Base-by-base conservation (phyloP, 2,888 invertebrate species). In the Synergus laeviventris region DNA sequence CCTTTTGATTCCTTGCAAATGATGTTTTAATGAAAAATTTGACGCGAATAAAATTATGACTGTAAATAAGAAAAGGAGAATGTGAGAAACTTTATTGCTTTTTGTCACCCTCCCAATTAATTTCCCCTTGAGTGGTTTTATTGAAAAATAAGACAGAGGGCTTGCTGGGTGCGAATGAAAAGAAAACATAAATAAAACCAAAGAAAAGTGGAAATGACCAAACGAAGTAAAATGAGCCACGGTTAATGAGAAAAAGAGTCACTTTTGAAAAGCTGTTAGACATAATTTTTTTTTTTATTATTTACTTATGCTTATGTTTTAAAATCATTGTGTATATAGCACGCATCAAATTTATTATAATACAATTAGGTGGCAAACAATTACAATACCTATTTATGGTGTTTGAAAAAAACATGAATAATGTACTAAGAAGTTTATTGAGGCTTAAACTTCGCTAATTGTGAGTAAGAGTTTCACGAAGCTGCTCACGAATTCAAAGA, bases 131-230 rank as follows among this genome's bases (percentile, higher is more conserved):
- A 42, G 42, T 39, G 64, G 12, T 42, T 42, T 21, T 18, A 42
- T 42, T 64, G 64, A 64, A 39, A 62, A 62, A 38, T 5, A 31
- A 74, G 75, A 74, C 61, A 74, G 76, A 79, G 79, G 73, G 77
- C 74, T 64, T 80, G 73, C 80, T 76, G 74, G 74, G 79, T 81
- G 84, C 84, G 87, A 88, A 88, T 89, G 86, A 16, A 89, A 88
- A 87, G 86, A 86, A 88, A 88, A 88, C 81, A 88, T 84, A 87
- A 87, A 87, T 85, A 86, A 82, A 81, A 78, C 80, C 49, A 79
- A 64, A 75, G 78, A 76, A 79, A 81, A 77, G 61, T 38, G 64
- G 73, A 79, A 76, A 74, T 75, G 74, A 31, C 75, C 77, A 59
- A 75, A 75, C 60, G 60, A 64, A 18, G 18, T 74, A 59, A 64